Conservation (phyloP, 2,113 vertebrate genomes). For the Empidonax traillii region DNA sequence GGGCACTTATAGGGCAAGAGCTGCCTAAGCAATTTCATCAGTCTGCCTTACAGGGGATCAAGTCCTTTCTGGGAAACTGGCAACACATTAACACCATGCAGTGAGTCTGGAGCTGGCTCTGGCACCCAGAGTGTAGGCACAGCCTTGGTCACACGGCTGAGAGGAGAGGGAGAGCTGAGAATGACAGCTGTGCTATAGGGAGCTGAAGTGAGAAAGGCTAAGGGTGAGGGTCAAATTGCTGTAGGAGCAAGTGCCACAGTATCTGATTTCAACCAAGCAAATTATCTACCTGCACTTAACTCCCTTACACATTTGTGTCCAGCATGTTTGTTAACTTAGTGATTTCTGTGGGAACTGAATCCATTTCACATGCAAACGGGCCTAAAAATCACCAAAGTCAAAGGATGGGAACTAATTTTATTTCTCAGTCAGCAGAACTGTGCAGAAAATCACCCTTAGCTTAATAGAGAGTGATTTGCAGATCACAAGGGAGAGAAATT, state of each 20-base stretch:
- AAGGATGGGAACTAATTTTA: neutral
- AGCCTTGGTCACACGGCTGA: neutral
- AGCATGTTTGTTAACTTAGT: neutral
- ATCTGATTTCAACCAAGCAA: neutral
- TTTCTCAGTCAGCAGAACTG: neutral
- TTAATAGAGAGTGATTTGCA: neutral
- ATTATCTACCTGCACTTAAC: neutral
- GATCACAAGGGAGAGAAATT: neutral
- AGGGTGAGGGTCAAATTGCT: neutral
- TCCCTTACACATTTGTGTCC: neutral
- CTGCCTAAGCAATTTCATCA: neutral
- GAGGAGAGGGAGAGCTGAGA: neutral
- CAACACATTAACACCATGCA: neutral
- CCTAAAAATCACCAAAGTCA: neutral
- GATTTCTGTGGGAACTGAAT: neutral
- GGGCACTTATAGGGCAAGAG: neutral
- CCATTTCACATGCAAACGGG: neutral
- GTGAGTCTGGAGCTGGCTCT: neutral
- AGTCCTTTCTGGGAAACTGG: neutral
- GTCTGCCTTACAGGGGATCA: neutral
- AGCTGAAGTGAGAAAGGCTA: constrained; percentile 14
- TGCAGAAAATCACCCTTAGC: neutral
- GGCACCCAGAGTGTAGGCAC: neutral
- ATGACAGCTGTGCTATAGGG: neutral
- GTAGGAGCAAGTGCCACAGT: neutral